phyloP scores from a whole-genome alignment of 2,113 vertebrate species.

The Hippopotamus amphibius region DNA sequence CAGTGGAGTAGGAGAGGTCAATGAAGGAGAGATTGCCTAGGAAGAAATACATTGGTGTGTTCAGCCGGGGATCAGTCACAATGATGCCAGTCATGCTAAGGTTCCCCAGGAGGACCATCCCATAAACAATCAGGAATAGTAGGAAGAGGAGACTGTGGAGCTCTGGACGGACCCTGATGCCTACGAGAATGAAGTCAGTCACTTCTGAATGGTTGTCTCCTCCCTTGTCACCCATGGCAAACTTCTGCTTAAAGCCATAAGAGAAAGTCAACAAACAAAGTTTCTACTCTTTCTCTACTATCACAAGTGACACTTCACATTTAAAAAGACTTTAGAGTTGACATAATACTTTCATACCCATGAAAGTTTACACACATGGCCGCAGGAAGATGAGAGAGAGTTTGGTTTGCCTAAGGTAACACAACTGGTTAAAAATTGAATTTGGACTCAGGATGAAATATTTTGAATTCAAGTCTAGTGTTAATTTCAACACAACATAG shows the following conservation, averaged over 20 bases:
- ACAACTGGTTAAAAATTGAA: neutral
- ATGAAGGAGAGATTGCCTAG: conserved; percentile 70
- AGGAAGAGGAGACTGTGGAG: conserved; percentile 70
- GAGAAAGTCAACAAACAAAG: conserved; percentile 53
- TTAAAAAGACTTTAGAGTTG: neutral
- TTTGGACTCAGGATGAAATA: neutral
- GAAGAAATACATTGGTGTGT: conserved; percentile 80
- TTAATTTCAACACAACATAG: neutral
- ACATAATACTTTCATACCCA: neutral
- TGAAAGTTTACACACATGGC: neutral
- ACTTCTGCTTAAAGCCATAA: conserved; percentile 63
- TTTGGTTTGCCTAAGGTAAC: neutral
- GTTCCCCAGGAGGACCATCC: conserved; percentile 68
- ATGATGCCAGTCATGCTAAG: conserved; percentile 73
- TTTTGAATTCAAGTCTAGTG: neutral
- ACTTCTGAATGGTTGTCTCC: conserved; percentile 62
- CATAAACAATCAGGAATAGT: conserved; percentile 65
- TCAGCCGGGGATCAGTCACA: conserved; percentile 58
- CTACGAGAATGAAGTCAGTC: conserved; percentile 75
- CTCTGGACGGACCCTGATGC: conserved; percentile 69
- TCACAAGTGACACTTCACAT: neutral
- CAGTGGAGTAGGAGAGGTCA: conserved; percentile 69
- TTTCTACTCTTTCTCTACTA: neutral
- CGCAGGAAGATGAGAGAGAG: neutral
- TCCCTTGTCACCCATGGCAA: conserved; percentile 64